Evolutionary conservation across 2,113 vertebrate species (phyloP).

Genomic region (Phalacrocorax aristotelis): DNA sequence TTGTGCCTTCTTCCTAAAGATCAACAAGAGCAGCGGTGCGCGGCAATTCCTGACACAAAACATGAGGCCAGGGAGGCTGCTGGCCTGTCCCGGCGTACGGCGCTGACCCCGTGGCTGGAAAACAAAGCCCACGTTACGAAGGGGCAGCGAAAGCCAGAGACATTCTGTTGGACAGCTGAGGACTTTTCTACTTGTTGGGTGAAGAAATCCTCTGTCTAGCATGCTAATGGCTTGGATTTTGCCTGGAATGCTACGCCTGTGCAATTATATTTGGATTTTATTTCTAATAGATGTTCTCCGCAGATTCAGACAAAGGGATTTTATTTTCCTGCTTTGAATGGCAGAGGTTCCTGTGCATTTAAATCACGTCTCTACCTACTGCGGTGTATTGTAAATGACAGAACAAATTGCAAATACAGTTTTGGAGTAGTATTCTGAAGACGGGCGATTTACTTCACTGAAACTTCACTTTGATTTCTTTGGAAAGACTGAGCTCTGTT

Average conservation of each 20-base stretch:
- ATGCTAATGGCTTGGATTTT: background rate
- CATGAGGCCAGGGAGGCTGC: too few relatives aligned
- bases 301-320: background rate
- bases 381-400: background rate
- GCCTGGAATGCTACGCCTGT: background rate
- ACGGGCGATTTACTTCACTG: background rate
- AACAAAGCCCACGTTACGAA: fast-evolving
- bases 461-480: background rate
- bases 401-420: background rate
- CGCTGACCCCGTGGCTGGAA: background rate
- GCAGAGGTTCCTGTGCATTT: background rate
- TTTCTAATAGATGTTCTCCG: background rate
- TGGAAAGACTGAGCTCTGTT: background rate
- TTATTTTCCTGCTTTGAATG: background rate
- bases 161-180: background rate
- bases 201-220: background rate
- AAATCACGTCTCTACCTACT: background rate
- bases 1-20: background rate
- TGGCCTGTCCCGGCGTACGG: background rate
- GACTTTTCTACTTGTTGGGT: background rate
- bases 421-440: background rate
- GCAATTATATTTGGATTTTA: background rate
- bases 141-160: background rate
- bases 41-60: background rate
- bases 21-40: background rate